A percentile compares a stretch with the other conserved stretches of the same genome.
These are phyloP conservation scores for Elephantulus edwardii DNA, from an alignment of 2,113 vertebrate species.

Conservation along the genomic window DNA sequence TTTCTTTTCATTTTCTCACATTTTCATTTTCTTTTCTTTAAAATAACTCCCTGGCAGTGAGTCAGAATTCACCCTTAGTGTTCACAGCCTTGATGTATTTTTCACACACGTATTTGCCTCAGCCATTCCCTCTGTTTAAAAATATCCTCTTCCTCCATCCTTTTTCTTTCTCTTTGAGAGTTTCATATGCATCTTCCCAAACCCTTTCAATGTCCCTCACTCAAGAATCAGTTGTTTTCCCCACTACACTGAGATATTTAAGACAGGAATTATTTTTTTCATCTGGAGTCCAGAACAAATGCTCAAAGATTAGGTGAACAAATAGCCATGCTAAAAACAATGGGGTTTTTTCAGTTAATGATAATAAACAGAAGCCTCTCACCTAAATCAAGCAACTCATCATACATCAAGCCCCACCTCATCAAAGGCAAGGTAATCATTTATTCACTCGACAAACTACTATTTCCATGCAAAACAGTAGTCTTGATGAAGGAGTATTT, in stretches of 20 bases:
- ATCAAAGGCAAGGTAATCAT: neutral
- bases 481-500: neutral
- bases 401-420: neutral
- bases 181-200: neutral
- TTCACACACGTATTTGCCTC: neutral
- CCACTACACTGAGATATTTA: neutral
- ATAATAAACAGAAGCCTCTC: neutral
- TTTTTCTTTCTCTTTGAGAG: neutral
- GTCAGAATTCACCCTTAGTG: neutral
- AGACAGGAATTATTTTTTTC: neutral
- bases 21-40: neutral
- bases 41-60: neutral
- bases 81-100: neutral
- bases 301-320: neutral
- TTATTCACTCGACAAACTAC: neutral
- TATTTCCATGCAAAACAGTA: neutral
- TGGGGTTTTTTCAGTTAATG: neutral
- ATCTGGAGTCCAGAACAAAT: neutral
- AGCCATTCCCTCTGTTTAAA: neutral
- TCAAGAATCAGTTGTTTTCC: neutral
- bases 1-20: constrained; percentile 2
- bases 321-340: neutral
- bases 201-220: neutral
- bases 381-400: neutral
- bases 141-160: neutral